Conservation (phyloP, 1,140 invertebrate species). For the Tetraneura akinire region DNA sequence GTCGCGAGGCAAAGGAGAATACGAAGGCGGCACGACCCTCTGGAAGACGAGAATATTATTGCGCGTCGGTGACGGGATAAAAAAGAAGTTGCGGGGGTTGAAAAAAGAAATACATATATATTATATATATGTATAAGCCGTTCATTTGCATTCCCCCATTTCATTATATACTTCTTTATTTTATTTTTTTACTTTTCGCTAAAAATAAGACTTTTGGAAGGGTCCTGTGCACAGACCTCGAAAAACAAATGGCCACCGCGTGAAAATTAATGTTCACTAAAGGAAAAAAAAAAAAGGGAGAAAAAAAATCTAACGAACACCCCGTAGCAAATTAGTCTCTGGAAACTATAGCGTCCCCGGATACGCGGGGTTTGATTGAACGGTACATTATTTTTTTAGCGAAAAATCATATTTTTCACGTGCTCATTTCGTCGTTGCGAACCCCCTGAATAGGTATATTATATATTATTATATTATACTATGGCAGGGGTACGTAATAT, state of each 20-base stretch:
- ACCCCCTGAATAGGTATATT: no score
- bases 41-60: slow-evolving; percentile 37
- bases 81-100: slow-evolving; percentile 46
- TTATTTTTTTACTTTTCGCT: slow-evolving; percentile 13
- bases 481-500: no score
- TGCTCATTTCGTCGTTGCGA: no score
- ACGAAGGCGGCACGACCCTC: slow-evolving; percentile 22
- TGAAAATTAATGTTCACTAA: slow-evolving; percentile 39
- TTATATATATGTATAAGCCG: slow-evolving; percentile 8
- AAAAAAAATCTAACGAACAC: slow-evolving; percentile 16
- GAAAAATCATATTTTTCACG: no score
- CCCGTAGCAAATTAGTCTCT: background rate
- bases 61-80: background rate
- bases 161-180: slow-evolving; percentile 4
- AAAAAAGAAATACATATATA: slow-evolving; percentile 22
- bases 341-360: background rate
- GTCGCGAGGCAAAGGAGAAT: slow-evolving; percentile 1
- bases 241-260: slow-evolving; percentile 36
- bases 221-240: background rate
- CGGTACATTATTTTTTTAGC: background rate
- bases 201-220: slow-evolving; percentile 42
- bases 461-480: no score
- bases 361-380: background rate
- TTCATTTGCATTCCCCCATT: slow-evolving; percentile 46
- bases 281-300: background rate